Base-by-base conservation (phyloP, 2,888 invertebrate species). In the Carterocephalus palaemon region DNA sequence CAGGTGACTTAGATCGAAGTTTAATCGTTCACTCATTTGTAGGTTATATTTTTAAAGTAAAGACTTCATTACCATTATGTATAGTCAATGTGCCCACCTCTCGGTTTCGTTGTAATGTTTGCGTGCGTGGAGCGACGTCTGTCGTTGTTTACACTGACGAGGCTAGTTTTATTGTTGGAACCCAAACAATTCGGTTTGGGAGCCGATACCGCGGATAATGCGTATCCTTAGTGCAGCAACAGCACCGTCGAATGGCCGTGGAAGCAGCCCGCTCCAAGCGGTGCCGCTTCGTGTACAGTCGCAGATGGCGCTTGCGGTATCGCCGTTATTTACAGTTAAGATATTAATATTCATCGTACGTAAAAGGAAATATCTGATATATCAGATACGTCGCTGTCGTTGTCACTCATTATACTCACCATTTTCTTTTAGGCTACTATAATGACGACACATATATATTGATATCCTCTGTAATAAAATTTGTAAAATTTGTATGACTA, bases 51-150 rank as follows among this genome's bases (percentile, higher is more conserved):
- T 56, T 50, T 70, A 69, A 67, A 64, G 58, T 62, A 57, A 70
- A 70, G 66, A 15, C 64, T 53, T 56, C 38, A 24, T 65, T 64
- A 64, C 64, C 60, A 57, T 71, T 74, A n/a, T 70, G 51, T 75
- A 60, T 82, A 82, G 82, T 81, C 82, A 82, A 70, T 71, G 67
- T 73, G 70, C 84, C 84, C 83, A 83, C 84, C 82, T 82, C 63
- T 65, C 57, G 68, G 68, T 67, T 69, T 73, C 62, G 67, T 60
- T 71, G 62, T 65, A 62, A 67, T 67, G 68, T 64, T 67, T 49
- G 45, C 29, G 47, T 64, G 57, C 55, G 64, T 62, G 58, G 54
- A 64, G 59, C 59, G 54, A 57, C 51, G 55, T 49, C 24, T 57
- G 53, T 53, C 48, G 47, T 26, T 45, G 47, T 29, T 45, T 39